Evolutionary conservation across 2,113 vertebrate genomes (phyloP).

Genomic region (Lepisosteus osseus): DNA sequence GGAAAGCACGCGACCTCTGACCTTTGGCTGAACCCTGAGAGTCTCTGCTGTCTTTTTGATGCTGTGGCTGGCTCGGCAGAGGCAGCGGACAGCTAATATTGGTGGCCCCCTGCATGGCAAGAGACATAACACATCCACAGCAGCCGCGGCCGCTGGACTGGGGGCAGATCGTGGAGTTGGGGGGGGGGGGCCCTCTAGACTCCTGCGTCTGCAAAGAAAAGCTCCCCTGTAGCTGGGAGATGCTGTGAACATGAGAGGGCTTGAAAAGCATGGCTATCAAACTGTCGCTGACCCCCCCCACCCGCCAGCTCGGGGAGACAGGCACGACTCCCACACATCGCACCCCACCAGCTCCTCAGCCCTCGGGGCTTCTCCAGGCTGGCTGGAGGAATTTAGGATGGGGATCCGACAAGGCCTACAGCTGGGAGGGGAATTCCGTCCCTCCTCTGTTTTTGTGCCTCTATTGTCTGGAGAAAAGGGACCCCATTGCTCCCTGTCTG

Average conservation of each 20-base stretch:
- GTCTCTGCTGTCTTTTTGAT: constrained; percentile 47
- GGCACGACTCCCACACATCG: constrained; percentile 58
- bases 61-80: constrained; percentile 46
- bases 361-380: constrained; percentile 60
- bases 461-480: constrained; percentile 59
- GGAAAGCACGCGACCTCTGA: constrained; percentile 65
- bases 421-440: constrained; percentile 72
- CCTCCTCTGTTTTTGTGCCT: constrained; percentile 57
- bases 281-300: constrained; percentile 50
- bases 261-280: constrained; percentile 58
- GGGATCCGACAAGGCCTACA: constrained; percentile 68
- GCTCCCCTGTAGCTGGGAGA: constrained; percentile 50
- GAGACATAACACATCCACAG: constrained; percentile 53
- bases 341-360: constrained; percentile 58
- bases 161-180: constrained; percentile 30
- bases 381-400: constrained; percentile 71
- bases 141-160: constrained; percentile 30
- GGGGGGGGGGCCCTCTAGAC: constrained; percentile 54
- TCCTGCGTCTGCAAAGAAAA: constrained; percentile 51
- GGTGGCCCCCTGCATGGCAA: constrained; percentile 50
- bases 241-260: constrained; percentile 52
- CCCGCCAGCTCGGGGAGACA: constrained; percentile 59
- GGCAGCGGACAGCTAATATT: constrained; percentile 43
- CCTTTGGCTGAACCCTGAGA: constrained; percentile 62
- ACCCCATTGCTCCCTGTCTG: constrained; percentile 66